Base-by-base conservation (phyloP, 2,888 invertebrate genomes). In the Drosophila niveifrons region DNA sequence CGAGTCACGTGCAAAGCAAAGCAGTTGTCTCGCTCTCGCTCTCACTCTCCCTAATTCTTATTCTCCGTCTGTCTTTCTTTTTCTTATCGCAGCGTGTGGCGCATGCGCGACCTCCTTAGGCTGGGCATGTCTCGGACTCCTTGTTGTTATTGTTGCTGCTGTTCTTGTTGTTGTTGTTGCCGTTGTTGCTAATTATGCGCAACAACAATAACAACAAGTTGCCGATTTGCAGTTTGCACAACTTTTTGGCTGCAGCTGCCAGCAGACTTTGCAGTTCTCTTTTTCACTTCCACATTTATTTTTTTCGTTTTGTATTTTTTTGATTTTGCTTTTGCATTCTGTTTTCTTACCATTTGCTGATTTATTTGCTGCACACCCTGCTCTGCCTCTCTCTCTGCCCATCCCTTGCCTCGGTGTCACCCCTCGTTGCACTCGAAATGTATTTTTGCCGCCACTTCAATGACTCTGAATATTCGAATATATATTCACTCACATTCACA, bases 31-130 rank as follows among this genome's bases (percentile, higher is more conserved):
- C 52, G 47, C 31, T 29, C 15, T 18, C 39, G 13, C 31, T 29
- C 15, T 18, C 39, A n/a, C 17, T 18, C 41, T 23, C 47, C 41
- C 17, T 11, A 15, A 23, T 23, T 36, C 50, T 17, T 52, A 44
- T 28, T 28, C 15, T 18, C 36, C 11, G 15, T 18, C 41, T 23
- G 46, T 46, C 17, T 17, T 6, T 13, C 9, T 8, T n/a, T 13
- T 17, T 51, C 51, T 51, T 48, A 41, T 46, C 58, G 39, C 41
- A 51, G 46, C 68, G 47, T 23, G 71, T 68, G 66, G 73, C 74
- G 85, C 88, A 82, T 87, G 88, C 85, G 88, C 82, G 76, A 83
- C 82, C 88, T 79, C 70, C 62, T 82, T 78, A 11, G 36, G 48
- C 47, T 61, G 39, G 15, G 29, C 41, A 11, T 43, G 51, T 28